Base-by-base conservation (phyloP, 2,797 vertebrate species). In the Thunnus albacares region DNA sequence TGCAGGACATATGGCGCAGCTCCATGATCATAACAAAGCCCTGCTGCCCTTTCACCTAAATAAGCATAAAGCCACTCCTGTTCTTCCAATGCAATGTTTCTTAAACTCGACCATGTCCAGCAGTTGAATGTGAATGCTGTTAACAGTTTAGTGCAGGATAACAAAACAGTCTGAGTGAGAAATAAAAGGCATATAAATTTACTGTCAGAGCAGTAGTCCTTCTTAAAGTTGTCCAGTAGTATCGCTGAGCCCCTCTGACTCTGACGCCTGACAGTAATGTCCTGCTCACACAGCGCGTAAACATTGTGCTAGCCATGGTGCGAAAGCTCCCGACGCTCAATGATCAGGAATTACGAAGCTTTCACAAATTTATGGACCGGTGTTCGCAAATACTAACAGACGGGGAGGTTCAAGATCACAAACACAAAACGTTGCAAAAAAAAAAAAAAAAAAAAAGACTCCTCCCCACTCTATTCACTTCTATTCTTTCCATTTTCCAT, bases 201-300 rank as follows among this genome's bases (percentile, higher is more conserved):
- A 95, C 93, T 17, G 45, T 84, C 1, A 87, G 63, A 43, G 63
- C 38, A 12, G 67, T 0, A 7, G 78, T 83, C 66, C 77, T 79
- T 17, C 82, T 71, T 0, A 69, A 20, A 12, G 55, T 2, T 22
- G 86, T 85, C 84, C 88, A 73, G 61, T 72, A 75, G 11, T n/a
- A 7, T 22, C 74, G 71, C 12, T 0, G 14, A 0, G 60, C 38
- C 9, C 75, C 65, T 69, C 72, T 43, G 59, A 52, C 33, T 8
- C 56, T 56, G 57, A 38, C 12, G 13, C 49, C 14, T 65, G 64
- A 61, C 17, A 77, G 15, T 1, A 87, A 59, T 60, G 73, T 71
- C 33, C 86, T 84, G 65, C 47, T 82, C 53, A 76, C 18, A 51
- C 56, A 53, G 6, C 84, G 85, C 0, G 60, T 24, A 0, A 85